Evolutionary conservation across 2,113 vertebrate genomes (phyloP).

Genomic region (Phodopus roborovskii): DNA sequence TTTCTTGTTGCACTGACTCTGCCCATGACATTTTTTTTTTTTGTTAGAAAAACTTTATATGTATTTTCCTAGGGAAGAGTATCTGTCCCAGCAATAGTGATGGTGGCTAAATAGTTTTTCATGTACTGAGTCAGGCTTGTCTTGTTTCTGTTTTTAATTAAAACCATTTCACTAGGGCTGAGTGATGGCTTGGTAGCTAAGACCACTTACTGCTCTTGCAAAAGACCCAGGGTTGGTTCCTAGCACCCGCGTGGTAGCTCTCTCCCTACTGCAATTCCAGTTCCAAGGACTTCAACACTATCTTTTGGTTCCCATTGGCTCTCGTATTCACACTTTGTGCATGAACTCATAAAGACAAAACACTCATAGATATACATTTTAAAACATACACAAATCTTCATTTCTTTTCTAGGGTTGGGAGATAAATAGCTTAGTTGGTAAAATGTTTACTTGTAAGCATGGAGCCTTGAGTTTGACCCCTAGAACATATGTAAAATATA

Average conservation of each 20-base stretch:
- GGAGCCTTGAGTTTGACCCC: background rate
- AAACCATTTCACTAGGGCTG: background rate
- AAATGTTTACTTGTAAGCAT: background rate
- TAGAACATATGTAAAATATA: background rate
- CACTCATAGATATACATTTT: background rate
- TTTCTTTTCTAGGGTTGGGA: background rate
- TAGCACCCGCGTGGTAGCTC: background rate
- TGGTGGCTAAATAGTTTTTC: constrained; percentile 28
- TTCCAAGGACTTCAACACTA: background rate
- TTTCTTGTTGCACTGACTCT: background rate
- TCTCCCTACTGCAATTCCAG: background rate
- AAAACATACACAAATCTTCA: background rate
- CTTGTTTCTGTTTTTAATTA: background rate
- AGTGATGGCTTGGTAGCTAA: background rate
- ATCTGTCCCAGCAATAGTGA: background rate
- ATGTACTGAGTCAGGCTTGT: background rate
- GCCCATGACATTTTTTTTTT: background rate
- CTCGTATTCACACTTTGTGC: background rate
- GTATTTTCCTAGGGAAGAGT: background rate
- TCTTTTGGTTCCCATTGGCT: background rate
- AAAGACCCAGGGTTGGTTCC: background rate
- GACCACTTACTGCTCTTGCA: background rate
- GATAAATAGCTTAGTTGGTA: background rate
- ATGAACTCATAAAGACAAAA: background rate
- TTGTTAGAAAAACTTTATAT: constrained; percentile 19